Conservation (phyloP, 1,140 invertebrate species). For the Drosophila tani region DNA sequence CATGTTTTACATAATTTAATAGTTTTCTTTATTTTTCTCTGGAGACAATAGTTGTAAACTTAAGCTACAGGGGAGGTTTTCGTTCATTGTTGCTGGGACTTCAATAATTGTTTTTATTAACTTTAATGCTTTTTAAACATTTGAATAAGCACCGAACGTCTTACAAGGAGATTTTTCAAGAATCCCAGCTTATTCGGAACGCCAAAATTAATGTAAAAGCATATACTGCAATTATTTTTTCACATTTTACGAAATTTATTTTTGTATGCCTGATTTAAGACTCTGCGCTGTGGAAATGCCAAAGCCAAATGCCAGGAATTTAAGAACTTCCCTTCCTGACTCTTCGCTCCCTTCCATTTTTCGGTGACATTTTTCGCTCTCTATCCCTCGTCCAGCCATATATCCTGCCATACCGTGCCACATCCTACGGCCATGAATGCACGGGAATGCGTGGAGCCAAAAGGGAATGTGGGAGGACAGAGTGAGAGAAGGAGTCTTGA, state of each 20-base stretch:
- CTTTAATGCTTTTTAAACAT: not conserved
- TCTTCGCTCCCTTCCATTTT: slow-evolving; percentile 11
- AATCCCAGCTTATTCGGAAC: no score
- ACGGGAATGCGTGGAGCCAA: slow-evolving; percentile 4
- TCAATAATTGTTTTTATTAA: not conserved
- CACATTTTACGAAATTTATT: not conserved
- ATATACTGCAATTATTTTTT: no score
- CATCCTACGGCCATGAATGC: slow-evolving; percentile 24
- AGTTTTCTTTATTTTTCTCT: no score
- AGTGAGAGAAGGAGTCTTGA: slow-evolving; percentile 31
- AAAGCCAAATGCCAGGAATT: slow-evolving; percentile 59
- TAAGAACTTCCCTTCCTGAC: slow-evolving; percentile 53
- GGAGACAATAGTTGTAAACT: no score
- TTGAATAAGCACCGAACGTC: not conserved
- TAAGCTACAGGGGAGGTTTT: no score
- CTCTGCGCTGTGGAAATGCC: slow-evolving; percentile 47
- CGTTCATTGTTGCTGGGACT: no score
- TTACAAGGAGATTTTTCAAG: no score
- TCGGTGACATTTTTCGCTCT: not conserved
- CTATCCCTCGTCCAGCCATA: not conserved
- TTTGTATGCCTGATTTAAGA: not conserved
- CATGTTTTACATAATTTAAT: no score
- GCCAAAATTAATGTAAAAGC: no score
- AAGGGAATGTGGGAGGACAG: slow-evolving; percentile 7
- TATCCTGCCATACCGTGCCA: slow-evolving; percentile 5